Conservation (phyloP, 2,113 vertebrate species). For the Nesoenas mayeri region DNA sequence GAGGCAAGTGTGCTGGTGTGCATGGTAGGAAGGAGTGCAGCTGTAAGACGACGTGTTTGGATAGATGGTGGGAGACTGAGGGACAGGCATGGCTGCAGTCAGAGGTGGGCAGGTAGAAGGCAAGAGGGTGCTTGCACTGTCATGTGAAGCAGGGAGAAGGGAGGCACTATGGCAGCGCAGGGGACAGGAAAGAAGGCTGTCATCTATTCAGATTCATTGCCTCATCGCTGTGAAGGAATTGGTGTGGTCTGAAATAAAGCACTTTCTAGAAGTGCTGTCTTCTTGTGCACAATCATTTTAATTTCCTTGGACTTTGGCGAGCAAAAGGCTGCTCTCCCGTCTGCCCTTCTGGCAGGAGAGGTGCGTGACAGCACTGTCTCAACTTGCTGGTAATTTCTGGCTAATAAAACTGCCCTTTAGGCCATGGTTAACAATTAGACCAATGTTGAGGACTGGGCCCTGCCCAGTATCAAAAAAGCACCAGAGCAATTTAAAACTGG, state of each 20-base stretch:
- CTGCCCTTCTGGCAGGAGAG: not conserved
- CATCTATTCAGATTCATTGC: not conserved
- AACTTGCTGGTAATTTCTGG: not conserved
- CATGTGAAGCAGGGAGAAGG: not conserved
- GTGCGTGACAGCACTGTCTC: not conserved
- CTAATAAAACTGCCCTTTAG: conserved; percentile 15
- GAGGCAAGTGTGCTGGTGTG: not conserved
- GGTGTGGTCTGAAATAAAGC: not conserved
- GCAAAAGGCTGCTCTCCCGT: not conserved
- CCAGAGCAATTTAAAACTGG: not conserved
- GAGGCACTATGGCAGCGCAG: not conserved
- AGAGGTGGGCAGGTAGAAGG: not conserved
- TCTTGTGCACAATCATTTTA: not conserved
- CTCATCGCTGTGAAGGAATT: not conserved
- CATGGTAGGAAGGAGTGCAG: not conserved
- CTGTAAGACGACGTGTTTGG: not conserved
- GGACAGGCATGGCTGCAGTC: fast-evolving
- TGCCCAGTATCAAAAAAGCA: not conserved
- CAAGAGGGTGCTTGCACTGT: not conserved
- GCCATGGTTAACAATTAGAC: not conserved
- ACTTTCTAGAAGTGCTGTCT: not conserved
- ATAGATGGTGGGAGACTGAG: not conserved
- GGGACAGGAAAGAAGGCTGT: not conserved
- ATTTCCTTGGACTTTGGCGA: not conserved
- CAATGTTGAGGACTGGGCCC: not conserved